These are phyloP conservation scores for Rachycentron canadum DNA, from an alignment of 2,797 vertebrate genomes.

Conservation along the genomic window DNA sequence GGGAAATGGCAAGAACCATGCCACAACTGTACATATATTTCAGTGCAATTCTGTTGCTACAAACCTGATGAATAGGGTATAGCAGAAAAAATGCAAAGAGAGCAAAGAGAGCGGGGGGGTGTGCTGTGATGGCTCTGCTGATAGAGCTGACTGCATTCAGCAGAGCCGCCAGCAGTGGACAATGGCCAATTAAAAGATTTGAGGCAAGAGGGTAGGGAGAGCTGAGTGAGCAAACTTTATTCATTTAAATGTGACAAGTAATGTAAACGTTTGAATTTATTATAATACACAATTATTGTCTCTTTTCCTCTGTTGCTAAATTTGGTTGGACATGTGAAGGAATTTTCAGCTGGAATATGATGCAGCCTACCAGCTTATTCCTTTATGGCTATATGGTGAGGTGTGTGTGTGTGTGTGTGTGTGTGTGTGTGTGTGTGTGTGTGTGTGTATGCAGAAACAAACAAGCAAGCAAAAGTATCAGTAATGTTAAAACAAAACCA, in stretches of 20 bases:
- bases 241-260: slow-evolving; percentile 33
- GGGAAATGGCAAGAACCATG: slow-evolving; percentile 1
- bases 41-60: slow-evolving; percentile 9
- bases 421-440: too few relatives aligned
- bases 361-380: too few relatives aligned
- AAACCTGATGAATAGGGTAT: slow-evolving; percentile 7
- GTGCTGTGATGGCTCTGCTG: slow-evolving; percentile 23
- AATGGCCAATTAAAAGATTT: slow-evolving; percentile 73
- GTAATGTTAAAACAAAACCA: background rate
- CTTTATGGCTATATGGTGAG: too few relatives aligned
- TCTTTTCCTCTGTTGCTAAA: slow-evolving; percentile 22
- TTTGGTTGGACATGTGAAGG: background rate
- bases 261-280: slow-evolving; percentile 9
- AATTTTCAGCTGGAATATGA: slow-evolving; percentile 8
- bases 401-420: too few relatives aligned
- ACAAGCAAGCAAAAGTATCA: background rate
- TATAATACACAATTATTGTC: slow-evolving; percentile 30
- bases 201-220: slow-evolving; percentile 41
- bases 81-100: background rate
- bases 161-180: slow-evolving; percentile 50
- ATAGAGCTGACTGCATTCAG: slow-evolving; percentile 38
- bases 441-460: background rate
- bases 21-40: slow-evolving; percentile 17
- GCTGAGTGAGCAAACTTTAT: slow-evolving; percentile 22
- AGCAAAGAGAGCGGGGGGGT: background rate